These are phyloP conservation scores for Menidia beryllina DNA, from an alignment of 2,113 vertebrate genomes.

Conservation along the genomic window DNA sequence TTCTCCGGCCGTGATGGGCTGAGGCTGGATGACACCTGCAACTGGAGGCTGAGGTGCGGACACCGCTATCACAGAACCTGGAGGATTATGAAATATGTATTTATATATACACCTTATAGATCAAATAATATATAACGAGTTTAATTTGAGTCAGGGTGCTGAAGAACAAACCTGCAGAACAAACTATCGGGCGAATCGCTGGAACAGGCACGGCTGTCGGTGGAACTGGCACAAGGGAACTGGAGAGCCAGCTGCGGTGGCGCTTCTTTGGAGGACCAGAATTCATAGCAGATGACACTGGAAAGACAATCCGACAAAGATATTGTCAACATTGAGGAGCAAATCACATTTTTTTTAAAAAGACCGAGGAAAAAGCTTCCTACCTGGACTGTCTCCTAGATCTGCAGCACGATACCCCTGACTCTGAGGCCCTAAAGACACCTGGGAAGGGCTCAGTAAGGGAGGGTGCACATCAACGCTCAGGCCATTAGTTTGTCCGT, in stretches of 20 bases:
- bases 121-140: too few species aligned
- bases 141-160: background rate
- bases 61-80: slow-evolving; percentile 87
- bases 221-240: slow-evolving; percentile 84
- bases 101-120: too few species aligned
- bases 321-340: background rate
- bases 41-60: slow-evolving; percentile 86
- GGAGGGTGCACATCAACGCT: slow-evolving; percentile 81
- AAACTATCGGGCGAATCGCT: slow-evolving; percentile 85
- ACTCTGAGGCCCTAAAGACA: slow-evolving; percentile 81
- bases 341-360: background rate
- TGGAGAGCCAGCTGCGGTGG: slow-evolving; percentile 94
- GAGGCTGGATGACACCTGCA: slow-evolving; percentile 92
- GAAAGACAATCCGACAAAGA: slow-evolving; percentile 1
- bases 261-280: slow-evolving; percentile 97
- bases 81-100: slow-evolving; percentile 31
- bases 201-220: slow-evolving; percentile 87
- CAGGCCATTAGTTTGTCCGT: slow-evolving; percentile 85
- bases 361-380: background rate
- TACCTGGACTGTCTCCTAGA: slow-evolving; percentile 85
- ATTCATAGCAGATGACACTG: slow-evolving; percentile 85
- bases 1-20: slow-evolving; percentile 92
- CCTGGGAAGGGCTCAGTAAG: slow-evolving; percentile 82
- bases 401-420: slow-evolving; percentile 85
- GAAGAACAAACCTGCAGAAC: slow-evolving; percentile 77